These are phyloP conservation scores for Neodiprion fabricii DNA, from an alignment of 1,140 invertebrate species.

Conservation along the genomic window DNA sequence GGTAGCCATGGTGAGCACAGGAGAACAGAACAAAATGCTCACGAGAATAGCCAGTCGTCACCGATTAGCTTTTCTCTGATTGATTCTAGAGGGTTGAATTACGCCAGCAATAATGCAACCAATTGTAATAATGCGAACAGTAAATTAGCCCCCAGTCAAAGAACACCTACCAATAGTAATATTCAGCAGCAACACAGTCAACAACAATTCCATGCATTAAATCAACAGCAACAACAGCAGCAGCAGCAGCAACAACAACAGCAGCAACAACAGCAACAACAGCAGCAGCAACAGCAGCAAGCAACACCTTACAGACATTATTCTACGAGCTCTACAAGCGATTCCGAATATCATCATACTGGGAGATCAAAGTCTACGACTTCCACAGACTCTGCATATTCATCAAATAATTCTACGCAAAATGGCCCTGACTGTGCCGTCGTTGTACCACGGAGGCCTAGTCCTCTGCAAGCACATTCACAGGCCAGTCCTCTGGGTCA, in stretches of 20 bases:
- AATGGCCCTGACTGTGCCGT: conserved; percentile 71
- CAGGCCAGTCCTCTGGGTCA: conserved; percentile 71
- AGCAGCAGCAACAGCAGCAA: conserved; percentile 51
- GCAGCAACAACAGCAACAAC: conserved; percentile 28
- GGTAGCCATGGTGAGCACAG: conserved; percentile 61
- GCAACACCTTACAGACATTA: conserved; percentile 67
- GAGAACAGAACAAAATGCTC: conserved; percentile 60
- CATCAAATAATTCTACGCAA: conserved; percentile 66
- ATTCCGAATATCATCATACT: conserved; percentile 69
- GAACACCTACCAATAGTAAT: conserved; percentile 42
- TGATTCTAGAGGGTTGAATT: conserved; percentile 70
- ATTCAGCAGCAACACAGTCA: conserved; percentile 53
- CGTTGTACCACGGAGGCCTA: conserved; percentile 70
- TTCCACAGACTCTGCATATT: conserved; percentile 69
- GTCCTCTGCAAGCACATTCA: conserved; percentile 72
- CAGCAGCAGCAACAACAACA: conserved; percentile 43
- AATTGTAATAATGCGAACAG: conserved; percentile 42
- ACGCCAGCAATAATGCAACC: conserved; percentile 60
- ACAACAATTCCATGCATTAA: conserved; percentile 39
- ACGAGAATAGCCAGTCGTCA: conserved; percentile 71
- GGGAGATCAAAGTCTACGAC: conserved; percentile 68
- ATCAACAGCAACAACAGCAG: conserved; percentile 49
- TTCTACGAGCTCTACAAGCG: conserved; percentile 64
- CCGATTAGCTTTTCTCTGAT: conserved; percentile 79
- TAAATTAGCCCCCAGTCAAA: conserved; percentile 54